phyloP scores from a whole-genome alignment of 2,888 invertebrate species.

The Cheilosia pagana region DNA sequence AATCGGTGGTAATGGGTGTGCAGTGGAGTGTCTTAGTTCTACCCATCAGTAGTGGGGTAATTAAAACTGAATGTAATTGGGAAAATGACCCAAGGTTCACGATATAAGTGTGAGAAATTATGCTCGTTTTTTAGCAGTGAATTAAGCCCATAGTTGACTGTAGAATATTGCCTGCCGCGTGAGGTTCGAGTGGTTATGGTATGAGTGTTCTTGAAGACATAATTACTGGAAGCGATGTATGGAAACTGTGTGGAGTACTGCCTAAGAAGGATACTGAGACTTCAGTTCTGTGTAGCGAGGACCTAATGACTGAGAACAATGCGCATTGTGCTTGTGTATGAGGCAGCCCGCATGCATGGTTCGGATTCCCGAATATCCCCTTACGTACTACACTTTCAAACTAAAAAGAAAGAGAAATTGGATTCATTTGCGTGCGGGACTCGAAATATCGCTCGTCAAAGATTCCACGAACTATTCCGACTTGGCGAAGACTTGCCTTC shows the following conservation, averaged over 20 bases:
- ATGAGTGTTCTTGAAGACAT: background rate
- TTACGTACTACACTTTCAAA: too few relatives aligned
- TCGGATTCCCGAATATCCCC: too few relatives aligned
- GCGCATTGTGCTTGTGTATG: too few relatives aligned
- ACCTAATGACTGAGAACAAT: too few relatives aligned
- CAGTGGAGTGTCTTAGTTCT: background rate
- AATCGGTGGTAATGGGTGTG: slow-evolving; percentile 14
- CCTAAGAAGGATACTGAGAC: background rate
- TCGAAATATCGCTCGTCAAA: background rate
- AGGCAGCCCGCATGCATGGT: too few relatives aligned
- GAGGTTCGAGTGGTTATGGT: background rate
- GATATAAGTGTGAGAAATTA: background rate
- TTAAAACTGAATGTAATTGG: background rate
- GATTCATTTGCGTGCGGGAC: too few relatives aligned
- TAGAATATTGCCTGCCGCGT: background rate
- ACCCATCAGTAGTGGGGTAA: background rate
- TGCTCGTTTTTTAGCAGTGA: background rate
- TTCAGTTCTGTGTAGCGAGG: background rate
- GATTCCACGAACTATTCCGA: too few relatives aligned
- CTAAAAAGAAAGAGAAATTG: too few relatives aligned
- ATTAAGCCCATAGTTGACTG: background rate
- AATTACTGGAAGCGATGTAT: background rate
- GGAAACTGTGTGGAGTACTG: background rate
- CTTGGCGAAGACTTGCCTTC: too few relatives aligned
- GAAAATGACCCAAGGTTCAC: slow-evolving; percentile 1